Evolutionary conservation across 2,888 invertebrate genomes (phyloP), one percentile per base, ranked within the genome.

Genomic region (Polydrusus tereticollis): DNA sequence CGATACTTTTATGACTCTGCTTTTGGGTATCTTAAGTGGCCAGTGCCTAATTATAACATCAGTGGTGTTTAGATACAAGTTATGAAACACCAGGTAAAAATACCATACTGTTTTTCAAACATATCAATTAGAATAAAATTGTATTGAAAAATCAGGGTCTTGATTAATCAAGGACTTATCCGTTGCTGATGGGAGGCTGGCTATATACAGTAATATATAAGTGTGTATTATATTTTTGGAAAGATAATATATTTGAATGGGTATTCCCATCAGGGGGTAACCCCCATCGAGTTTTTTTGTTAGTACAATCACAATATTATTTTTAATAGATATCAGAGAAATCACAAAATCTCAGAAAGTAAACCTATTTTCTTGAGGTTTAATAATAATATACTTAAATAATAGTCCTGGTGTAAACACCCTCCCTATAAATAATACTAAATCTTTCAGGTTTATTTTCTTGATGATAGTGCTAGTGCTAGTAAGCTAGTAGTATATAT

Each of bases 61-160:
- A 52, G 38, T 41, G 38, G 14, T 16, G 59, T 23, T 18, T 7
- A 43, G 47, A 60, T 57, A 64, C 43, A 70, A 70, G 70, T 70
- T 64, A 70, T 70, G 70, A 70, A 70, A 70, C 36, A 70, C 21
- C 47, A 70, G 70, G 70, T 69, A 64, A 70, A 47, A 43, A 59
- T 23, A 50, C 8, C n/a, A 36, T 63, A 63, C 18, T 69, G n/a
- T n/a, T n/a, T n/a, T n/a, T n/a, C n/a, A n/a, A n/a, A n/a, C n/a
- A n/a, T n/a, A 16, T 18, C 7, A 41, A 64, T 52, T 55, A 23
- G 23, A 65, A 8, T 55, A 52, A 20, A 55, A 55, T 65, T 55
- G 55, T 5, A 59, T 23, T 58, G 18, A 2, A 16, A 18, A 18
- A 8, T 20, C 10, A 26, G 26, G 16, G 43, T 10, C 26, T 41